Conservation (phyloP, 1,140 invertebrate genomes). For the Acromyrmex charruanus region DNA sequence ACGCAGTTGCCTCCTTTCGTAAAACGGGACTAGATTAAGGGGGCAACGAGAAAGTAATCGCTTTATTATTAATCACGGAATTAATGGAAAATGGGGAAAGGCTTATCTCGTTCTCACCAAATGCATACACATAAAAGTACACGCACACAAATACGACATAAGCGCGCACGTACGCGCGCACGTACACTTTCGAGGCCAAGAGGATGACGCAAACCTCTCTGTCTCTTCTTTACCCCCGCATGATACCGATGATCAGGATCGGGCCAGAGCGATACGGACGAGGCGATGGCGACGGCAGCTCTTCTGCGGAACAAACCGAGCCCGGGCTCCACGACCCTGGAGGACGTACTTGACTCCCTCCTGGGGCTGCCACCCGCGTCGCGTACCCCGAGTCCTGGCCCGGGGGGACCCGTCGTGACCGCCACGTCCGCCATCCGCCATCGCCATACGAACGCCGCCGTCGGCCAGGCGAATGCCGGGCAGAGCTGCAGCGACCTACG, state of each 20-base stretch:
- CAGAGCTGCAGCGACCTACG: constrained; percentile 89
- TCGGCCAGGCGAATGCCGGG: constrained; percentile 88
- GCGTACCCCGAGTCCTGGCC: constrained; percentile 89
- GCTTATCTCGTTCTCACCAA: constrained; percentile 3
- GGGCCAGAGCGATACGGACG: constrained; percentile 84
- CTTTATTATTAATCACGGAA: constrained; percentile 33
- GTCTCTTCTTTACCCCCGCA: constrained; percentile 73
- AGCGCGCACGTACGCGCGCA: background rate
- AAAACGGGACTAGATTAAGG: constrained; percentile 1
- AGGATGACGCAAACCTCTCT: constrained; percentile 68
- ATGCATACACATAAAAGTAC: background rate
- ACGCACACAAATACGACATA: background rate
- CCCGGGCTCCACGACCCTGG: constrained; percentile 94
- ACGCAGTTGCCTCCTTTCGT: background rate
- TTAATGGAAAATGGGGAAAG: constrained; percentile 1
- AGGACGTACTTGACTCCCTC: constrained; percentile 97
- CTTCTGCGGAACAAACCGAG: constrained; percentile 87
- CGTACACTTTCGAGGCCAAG: constrained; percentile 65
- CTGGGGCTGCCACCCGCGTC: constrained; percentile 92
- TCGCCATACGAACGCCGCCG: constrained; percentile 78
- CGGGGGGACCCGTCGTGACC: constrained; percentile 87
- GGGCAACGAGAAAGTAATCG: constrained; percentile 7
- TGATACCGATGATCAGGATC: constrained; percentile 81
- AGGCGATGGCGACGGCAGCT: constrained; percentile 83
- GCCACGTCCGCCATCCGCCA: constrained; percentile 84